These are phyloP conservation scores for Lontra canadensis DNA, from an alignment of 2,113 vertebrate genomes.

Conservation along the genomic window DNA sequence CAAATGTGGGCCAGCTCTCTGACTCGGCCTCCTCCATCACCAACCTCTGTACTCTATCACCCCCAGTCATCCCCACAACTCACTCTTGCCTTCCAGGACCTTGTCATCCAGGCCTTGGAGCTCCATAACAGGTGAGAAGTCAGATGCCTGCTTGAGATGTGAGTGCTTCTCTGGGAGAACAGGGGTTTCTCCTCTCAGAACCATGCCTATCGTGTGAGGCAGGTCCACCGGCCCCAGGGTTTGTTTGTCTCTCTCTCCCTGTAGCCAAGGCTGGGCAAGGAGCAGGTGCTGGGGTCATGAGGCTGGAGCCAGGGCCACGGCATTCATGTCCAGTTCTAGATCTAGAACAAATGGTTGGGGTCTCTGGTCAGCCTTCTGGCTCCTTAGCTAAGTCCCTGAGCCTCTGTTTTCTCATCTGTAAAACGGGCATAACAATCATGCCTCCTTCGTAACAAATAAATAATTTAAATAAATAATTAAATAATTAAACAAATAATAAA, in stretches of 20 bases:
- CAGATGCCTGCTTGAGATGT: neutral
- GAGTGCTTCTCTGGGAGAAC: neutral
- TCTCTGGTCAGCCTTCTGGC: neutral
- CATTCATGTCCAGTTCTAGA: neutral
- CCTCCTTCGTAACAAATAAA: neutral
- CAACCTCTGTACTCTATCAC: neutral
- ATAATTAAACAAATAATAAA: no score
- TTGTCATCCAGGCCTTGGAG: no score
- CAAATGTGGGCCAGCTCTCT: neutral
- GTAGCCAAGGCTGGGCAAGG: neutral
- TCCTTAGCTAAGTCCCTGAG: neutral
- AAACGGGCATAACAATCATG: neutral
- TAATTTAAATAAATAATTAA: no score
- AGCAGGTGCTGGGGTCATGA: neutral
- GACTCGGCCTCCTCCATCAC: neutral
- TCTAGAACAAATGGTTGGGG: neutral
- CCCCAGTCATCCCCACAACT: neutral
- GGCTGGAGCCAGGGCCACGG: neutral
- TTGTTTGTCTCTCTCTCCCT: neutral
- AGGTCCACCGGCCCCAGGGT: neutral
- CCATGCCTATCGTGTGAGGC: neutral
- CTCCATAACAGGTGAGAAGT: neutral
- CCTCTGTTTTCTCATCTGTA: conserved; percentile 19
- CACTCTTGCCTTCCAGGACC: neutral
- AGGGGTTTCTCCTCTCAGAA: neutral